Evolutionary conservation across 37 sponge, comb jelly and placozoan genomes (phyloP), one percentile per base, ranked within the genome.

Genomic region (Halichondria panicea): DNA sequence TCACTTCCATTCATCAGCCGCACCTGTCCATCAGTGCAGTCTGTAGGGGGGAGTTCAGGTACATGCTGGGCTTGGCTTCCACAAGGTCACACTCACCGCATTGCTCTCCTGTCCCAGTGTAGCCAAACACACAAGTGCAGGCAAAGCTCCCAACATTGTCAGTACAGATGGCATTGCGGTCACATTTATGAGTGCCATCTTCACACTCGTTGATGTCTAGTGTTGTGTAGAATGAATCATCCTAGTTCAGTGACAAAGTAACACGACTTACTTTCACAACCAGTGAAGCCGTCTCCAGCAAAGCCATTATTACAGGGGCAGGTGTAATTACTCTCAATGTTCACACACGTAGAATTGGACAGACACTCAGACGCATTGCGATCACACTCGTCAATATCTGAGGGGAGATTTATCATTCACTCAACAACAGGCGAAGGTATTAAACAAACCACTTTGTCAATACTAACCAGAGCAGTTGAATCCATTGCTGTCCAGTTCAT

Each of bases 81-180:
- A n/a, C n/a, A n/a, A n/a, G n/a, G n/a, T 63, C 5, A 28, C 30
- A 63, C 36, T n/a, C 3, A 70, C 35, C 22, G 34, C 70, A 70
- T 13, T 21, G 34, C 4, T 34, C 24, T 42, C 82, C 82, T 66
- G 64, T 66, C 53, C 82, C 74, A 54, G 55, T 44, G 35, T 50
- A 82, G n/a, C 82, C 82, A 70, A 25, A 15, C 36, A 39, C 4
- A 30, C 80, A 80, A 18, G 62, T 60, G 40, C 80, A 80, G 0
- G 6, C 44, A 67, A 55, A 82, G 7, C 58, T 68, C 28, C 83
- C 83, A 66, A 36, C 2, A 33, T 37, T 46, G 44, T 80, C 50
- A 45, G 33, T 50, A 45, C 81, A 80, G 12, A 1, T 30, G 21
- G 59, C 74, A 74, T 59, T 58, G 12, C 4, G 40, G 31, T 58